These are phyloP conservation scores for Periophthalmodon schlosseri DNA, from an alignment of 2,113 vertebrate species.

Conservation along the genomic window DNA sequence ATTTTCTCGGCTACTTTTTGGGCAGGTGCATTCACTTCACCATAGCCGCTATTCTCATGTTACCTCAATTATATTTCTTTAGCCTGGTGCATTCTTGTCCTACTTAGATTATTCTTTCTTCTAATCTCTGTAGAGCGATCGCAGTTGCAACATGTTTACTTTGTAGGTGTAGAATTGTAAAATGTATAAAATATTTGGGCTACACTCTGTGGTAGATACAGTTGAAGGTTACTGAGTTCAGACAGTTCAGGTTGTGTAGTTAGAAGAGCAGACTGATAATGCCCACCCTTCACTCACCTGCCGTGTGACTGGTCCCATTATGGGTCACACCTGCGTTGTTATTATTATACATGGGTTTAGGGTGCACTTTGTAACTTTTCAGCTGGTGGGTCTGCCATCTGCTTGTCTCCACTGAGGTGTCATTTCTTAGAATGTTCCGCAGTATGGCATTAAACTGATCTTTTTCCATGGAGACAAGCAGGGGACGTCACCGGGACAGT, in stretches of 20 bases:
- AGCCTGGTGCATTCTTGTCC: not conserved
- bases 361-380: too few species aligned
- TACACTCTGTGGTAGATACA: constrained; percentile 1
- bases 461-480: too few species aligned
- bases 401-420: too few species aligned
- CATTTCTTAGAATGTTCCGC: too few species aligned
- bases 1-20: constrained; percentile 7
- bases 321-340: constrained; percentile 21
- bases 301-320: not conserved
- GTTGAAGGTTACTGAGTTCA: constrained; percentile 25
- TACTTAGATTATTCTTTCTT: not conserved
- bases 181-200: constrained; percentile 3
- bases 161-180: constrained; percentile 36
- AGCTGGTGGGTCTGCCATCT: too few species aligned
- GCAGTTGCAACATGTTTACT: constrained; percentile 32
- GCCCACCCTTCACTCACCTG: constrained; percentile 32
- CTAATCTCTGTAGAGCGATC: not conserved
- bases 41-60: constrained; percentile 28
- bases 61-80: constrained; percentile 21
- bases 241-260: constrained; percentile 9
- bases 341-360: not conserved
- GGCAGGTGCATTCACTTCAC: constrained; percentile 58
- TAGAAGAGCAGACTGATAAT: constrained; percentile 6
- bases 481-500: too few species aligned
- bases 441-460: too few species aligned